A percentile compares a stretch with the other conserved stretches of the same genome.
Conservation (phyloP, 2,113 vertebrate genomes). For the Mustela lutreola region DNA sequence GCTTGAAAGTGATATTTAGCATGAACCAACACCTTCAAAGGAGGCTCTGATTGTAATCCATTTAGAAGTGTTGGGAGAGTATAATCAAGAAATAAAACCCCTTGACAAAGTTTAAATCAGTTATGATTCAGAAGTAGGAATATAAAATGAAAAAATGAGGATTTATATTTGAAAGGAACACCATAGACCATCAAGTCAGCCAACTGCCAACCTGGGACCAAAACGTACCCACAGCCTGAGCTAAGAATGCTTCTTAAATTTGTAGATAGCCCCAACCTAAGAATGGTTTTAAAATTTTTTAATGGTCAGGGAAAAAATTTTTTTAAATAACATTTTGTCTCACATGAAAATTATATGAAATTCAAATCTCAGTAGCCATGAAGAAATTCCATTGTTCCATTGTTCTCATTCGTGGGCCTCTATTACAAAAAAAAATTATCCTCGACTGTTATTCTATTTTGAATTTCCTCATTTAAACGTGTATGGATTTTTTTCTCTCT, state of each 20-base stretch:
- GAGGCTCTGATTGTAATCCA: background rate
- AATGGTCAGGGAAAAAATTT: background rate
- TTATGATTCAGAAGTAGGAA: background rate
- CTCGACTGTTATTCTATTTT: constrained; percentile 2
- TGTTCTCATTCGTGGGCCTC: background rate
- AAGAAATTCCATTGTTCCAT: constrained; percentile 31
- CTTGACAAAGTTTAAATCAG: background rate
- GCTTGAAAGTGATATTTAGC: background rate
- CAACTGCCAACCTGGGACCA: background rate
- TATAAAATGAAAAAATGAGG: background rate
- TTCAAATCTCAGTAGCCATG: background rate
- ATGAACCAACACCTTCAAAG: background rate
- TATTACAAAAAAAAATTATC: background rate
- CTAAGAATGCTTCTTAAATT: constrained; percentile 3
- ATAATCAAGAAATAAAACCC: background rate
- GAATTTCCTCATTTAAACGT: constrained; percentile 36
- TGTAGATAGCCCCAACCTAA: background rate
- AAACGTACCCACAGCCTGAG: background rate
- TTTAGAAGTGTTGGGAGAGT: background rate
- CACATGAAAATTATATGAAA: constrained; percentile 50
- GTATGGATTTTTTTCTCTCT: background rate
- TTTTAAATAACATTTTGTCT: background rate
- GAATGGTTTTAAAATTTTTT: background rate
- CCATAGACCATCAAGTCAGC: background rate
- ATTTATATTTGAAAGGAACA: background rate